Conservation (phyloP, 2,113 vertebrate genomes). For the Thamnophis sirtalis region DNA sequence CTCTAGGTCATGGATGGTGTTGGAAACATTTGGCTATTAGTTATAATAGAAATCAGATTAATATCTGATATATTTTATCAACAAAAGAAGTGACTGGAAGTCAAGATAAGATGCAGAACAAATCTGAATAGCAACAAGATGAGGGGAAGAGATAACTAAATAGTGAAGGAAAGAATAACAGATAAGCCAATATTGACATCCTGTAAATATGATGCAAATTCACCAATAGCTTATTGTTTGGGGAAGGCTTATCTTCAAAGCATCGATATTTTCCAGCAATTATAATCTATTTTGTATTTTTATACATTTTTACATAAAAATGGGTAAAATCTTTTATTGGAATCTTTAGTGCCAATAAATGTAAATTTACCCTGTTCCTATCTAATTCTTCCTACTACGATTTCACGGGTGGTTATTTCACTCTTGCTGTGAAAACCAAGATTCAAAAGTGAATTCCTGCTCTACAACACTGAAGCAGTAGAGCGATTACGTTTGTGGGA, state of each 20-base stretch:
- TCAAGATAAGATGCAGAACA: background rate
- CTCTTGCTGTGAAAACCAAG: background rate
- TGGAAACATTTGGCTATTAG: background rate
- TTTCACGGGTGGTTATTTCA: background rate
- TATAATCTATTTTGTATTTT: background rate
- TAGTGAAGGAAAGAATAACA: background rate
- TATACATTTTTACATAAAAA: background rate
- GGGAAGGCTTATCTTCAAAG: background rate
- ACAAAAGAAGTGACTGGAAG: background rate
- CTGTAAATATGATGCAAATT: background rate
- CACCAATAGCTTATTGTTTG: background rate
- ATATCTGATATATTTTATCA: background rate
- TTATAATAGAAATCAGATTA: background rate
- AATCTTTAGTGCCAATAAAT: background rate
- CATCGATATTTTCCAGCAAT: background rate
- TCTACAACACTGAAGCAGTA: background rate
- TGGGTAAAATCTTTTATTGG: too few relatives aligned
- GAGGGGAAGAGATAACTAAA: background rate
- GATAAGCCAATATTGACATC: background rate
- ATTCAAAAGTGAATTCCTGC: background rate
- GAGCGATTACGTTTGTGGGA: background rate
- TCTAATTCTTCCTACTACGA: background rate
- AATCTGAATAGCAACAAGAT: background rate
- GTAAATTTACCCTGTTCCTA: background rate
- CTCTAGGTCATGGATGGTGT: background rate